Evolutionary conservation across 2,888 invertebrate genomes (phyloP).

Genomic region (Acrobasis repandana): DNA sequence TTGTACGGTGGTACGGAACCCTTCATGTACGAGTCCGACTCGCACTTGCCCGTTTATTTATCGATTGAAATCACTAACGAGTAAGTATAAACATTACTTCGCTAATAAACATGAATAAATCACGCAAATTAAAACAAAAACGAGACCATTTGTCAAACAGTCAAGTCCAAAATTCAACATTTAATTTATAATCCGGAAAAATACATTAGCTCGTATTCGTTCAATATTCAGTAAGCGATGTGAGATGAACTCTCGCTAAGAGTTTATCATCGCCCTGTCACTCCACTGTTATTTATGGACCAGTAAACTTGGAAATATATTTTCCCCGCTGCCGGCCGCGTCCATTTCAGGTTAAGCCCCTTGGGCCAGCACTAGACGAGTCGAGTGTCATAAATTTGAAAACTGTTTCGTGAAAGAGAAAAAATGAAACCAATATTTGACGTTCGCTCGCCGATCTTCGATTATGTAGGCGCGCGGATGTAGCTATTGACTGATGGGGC

Average conservation of each 20-base stretch:
- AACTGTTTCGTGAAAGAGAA: constrained; percentile 75
- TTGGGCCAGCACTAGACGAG: constrained; percentile 78
- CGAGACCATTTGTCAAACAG: constrained; percentile 15
- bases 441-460: constrained; percentile 58
- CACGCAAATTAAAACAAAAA: constrained; percentile 18
- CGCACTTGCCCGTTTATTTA: too few species aligned
- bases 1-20: too few species aligned
- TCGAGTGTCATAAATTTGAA: constrained; percentile 81
- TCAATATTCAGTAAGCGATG: constrained; percentile 75
- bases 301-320: constrained; percentile 83
- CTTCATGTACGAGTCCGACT: too few species aligned
- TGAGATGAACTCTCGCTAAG: constrained; percentile 72
- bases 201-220: constrained; percentile 57
- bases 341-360: constrained; percentile 82
- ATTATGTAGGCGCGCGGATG: constrained; percentile 42
- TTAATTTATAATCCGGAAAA: constrained; percentile 43
- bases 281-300: constrained; percentile 80
- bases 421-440: constrained; percentile 76
- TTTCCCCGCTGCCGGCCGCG: constrained; percentile 75
- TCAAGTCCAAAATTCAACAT: constrained; percentile 19
- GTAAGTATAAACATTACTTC: background rate
- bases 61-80: too few species aligned
- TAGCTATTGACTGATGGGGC: constrained; percentile 19
- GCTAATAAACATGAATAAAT: background rate
- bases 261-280: constrained; percentile 81